Conservation (phyloP, 2,797 vertebrate species). For the Emydoidea blandingii region DNA sequence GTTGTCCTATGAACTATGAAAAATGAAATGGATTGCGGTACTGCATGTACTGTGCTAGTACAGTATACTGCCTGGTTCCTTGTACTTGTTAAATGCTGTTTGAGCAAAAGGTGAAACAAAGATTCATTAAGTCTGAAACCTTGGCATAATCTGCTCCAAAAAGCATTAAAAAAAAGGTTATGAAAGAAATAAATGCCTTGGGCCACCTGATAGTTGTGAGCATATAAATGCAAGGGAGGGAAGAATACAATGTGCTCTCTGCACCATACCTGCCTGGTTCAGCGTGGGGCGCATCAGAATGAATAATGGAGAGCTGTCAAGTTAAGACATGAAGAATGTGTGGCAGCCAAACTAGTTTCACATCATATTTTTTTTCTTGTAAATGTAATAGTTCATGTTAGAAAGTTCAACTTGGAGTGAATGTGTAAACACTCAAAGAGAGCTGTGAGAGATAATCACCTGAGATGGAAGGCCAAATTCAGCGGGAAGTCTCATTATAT, state of each 20-base stretch:
- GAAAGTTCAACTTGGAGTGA: background rate
- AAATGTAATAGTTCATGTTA: accelerated
- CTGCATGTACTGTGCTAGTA: accelerated
- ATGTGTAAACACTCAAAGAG: background rate
- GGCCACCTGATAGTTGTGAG: background rate
- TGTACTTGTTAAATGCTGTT: background rate
- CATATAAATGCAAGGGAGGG: background rate
- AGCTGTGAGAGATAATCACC: background rate
- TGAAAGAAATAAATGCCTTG: background rate
- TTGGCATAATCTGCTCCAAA: background rate
- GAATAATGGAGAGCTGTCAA: background rate
- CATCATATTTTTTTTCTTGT: background rate
- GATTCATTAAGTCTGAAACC: background rate
- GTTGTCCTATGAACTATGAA: background rate
- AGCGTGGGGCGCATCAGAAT: background rate
- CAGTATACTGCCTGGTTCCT: background rate
- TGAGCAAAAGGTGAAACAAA: background rate
- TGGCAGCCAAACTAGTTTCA: background rate
- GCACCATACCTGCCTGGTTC: background rate
- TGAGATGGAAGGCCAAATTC: background rate
- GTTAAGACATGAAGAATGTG: background rate
- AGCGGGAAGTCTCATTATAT: background rate
- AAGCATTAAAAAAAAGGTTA: background rate
- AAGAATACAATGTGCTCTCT: background rate
- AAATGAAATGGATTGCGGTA: background rate